Base-by-base conservation (phyloP, 2,797 vertebrate species). In the Danionella dracula region DNA sequence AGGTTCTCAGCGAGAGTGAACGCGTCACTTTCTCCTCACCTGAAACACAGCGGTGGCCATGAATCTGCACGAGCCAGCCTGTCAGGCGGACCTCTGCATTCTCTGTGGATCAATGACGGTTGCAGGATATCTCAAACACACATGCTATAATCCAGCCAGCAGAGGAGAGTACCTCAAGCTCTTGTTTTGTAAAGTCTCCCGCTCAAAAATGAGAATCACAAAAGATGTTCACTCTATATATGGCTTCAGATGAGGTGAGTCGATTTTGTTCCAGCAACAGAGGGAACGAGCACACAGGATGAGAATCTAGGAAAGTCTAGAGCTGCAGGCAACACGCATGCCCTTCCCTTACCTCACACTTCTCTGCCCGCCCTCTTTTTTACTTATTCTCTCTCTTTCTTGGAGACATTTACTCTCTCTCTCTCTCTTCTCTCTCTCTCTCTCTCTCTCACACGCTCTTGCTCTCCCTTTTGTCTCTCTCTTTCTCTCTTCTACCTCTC, bases 21-120 rank as follows among this genome's bases (percentile, higher is more conserved):
- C 23, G 3, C 23, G 23, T 27, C 23, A 27, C 23, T 27, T 27
- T 49, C 46, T 74, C 58, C 89, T 87, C 85, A 91, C 90, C 89
- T 91, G 90, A 75, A 85, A 90, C 76, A 91, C 85, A 45, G 87
- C 87, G 29, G 90, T 90, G 76, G 90, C 88, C 89, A 91, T 23
- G 53, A 40, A 23, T 29, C 37, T 23, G 50, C 9, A n/a, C 15
- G 27, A 59, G 68, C 29, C 17, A 31, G n/a, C n/a, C n/a, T n/a
- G 27, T 60, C 51, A 32, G 21, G 21, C 66, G 58, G 66, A 76
- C 13, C 27, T 51, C 34, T 17, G 60, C 79, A 79, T 79, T 69
- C 71, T 73, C 56, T 21, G 67, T 56, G 11, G 15, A 63, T 55
- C 61, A 15, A 23, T 20, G 57, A 51, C 20, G 32, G 41, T 15